Conservation (phyloP, 1,140 invertebrate species). For the Tyrophagus putrescentiae region DNA sequence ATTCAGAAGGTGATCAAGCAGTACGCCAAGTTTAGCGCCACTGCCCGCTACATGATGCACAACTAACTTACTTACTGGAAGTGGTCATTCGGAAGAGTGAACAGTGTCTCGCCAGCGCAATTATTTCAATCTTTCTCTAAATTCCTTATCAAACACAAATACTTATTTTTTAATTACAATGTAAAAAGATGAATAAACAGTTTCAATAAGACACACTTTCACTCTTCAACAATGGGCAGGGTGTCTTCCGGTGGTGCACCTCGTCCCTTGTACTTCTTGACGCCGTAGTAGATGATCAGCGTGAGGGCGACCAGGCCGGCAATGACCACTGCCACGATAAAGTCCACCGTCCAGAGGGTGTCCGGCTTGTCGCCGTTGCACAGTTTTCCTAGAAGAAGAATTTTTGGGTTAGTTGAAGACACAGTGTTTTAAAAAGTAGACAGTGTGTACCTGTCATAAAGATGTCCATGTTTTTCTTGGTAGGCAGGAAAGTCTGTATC, state of each 20-base stretch:
- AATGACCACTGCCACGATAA: not conserved
- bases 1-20: slow-evolving; percentile 45
- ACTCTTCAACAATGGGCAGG: not conserved
- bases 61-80: too few species aligned
- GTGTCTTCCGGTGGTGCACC: not conserved
- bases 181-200: too few species aligned
- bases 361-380: not conserved
- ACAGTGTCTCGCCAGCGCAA: too few species aligned
- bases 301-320: not conserved
- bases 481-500: too few species aligned
- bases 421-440: not conserved
- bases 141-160: too few species aligned
- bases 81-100: too few species aligned
- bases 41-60: slow-evolving; percentile 45
- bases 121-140: not conserved
- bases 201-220: too few species aligned
- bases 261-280: not conserved
- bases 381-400: not conserved
- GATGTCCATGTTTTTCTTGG: not conserved
- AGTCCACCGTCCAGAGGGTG: not conserved
- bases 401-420: not conserved
- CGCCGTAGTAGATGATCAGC: not conserved
- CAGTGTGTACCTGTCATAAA: not conserved
- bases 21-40: slow-evolving; percentile 45
- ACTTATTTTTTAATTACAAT: too few species aligned